Conservation (phyloP, 2,888 invertebrate genomes). For the Iselma pallidipennis region DNA sequence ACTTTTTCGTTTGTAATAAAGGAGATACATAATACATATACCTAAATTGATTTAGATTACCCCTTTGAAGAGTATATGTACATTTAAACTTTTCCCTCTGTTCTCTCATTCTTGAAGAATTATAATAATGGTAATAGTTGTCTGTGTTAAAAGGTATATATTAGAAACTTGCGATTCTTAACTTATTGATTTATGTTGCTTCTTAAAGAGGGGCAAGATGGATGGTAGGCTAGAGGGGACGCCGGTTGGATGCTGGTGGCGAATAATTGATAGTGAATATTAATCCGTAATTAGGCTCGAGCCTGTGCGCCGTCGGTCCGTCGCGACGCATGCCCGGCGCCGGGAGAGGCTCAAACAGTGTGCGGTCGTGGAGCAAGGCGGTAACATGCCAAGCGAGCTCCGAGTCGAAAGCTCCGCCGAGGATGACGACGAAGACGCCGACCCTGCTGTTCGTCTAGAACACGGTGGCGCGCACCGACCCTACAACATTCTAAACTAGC, state of each 20-base stretch:
- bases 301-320: conserved; percentile 14
- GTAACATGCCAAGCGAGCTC: conserved; percentile 53
- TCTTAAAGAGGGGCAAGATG: not conserved
- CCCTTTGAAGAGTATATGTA: no score
- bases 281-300: conserved; percentile 27
- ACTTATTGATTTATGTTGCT: not conserved
- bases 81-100: no score
- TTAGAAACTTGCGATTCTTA: not conserved
- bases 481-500: conserved; percentile 44
- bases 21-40: no score
- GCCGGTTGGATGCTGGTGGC: conserved; percentile 12
- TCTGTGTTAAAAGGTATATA: not conserved
- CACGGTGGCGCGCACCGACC: conserved; percentile 33
- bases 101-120: not conserved
- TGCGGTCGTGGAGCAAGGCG: conserved; percentile 55
- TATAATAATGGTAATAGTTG: not conserved
- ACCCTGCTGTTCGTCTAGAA: conserved; percentile 44
- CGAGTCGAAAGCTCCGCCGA: conserved; percentile 49
- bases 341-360: conserved; percentile 53
- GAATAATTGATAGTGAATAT: conserved; percentile 27
- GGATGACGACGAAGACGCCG: conserved; percentile 49
- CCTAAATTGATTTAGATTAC: no score
- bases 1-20: no score
- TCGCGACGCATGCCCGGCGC: conserved; percentile 52
- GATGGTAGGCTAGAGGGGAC: not conserved